Percentiles rank a stretch among this genome's conserved stretches.
Conservation (phyloP, 1,140 invertebrate species). For the Steinernema khuongi region DNA sequence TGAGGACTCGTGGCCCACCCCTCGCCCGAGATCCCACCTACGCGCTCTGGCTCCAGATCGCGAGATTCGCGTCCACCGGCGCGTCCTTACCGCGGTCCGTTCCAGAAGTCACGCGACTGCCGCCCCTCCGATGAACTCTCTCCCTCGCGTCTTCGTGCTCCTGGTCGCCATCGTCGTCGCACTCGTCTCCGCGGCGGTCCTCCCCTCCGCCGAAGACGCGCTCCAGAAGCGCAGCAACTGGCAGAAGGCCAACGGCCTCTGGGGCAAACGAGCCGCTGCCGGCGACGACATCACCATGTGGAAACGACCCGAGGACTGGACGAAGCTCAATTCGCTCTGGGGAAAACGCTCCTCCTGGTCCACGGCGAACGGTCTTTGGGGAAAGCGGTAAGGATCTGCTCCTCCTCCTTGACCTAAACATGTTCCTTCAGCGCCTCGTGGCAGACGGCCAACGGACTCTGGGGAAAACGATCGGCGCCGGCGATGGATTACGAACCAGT, state of each 20-base stretch:
- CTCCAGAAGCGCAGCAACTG: not conserved
- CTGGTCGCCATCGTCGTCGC: not conserved
- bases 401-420: not conserved
- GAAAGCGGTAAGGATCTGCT: not conserved
- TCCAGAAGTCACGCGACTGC: constrained; percentile 13
- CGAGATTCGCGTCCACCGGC: too few species aligned
- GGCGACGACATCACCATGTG: not conserved
- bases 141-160: constrained; percentile 1
- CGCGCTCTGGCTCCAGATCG: too few species aligned
- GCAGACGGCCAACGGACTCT: constrained; percentile 23
- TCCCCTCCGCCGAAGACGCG: not conserved
- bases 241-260: not conserved
- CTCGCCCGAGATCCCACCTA: too few species aligned
- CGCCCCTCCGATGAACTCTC: not conserved
- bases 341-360: constrained; percentile 20
- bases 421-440: constrained; percentile 12
- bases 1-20: too few species aligned
- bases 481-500: not conserved
- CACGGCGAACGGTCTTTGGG: constrained; percentile 3
- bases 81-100: too few species aligned
- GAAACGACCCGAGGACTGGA: constrained; percentile 28
- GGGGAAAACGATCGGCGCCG: constrained; percentile 22
- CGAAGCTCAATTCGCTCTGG: constrained; percentile 26
- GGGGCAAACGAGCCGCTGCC: not conserved
- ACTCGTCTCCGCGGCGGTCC: not conserved